Percentiles rank a stretch among this genome's conserved stretches.
phyloP scores from a whole-genome alignment of 2,113 vertebrate species.

The Herpailurus yagouaroundi region DNA sequence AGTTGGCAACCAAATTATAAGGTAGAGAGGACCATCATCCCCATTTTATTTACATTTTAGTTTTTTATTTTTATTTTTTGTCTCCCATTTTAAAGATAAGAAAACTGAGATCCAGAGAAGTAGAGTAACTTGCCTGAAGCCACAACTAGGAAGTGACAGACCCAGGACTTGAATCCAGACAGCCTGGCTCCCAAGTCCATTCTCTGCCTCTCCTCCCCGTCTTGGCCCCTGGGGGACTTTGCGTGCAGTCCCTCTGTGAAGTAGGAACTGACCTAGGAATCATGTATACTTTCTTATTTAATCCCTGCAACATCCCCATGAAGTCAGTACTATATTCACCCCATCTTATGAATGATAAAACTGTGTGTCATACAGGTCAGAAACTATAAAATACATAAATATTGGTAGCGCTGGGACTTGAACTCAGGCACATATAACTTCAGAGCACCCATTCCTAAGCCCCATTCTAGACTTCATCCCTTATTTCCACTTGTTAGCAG shows the following conservation, averaged over 20 bases:
- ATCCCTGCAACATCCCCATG: background rate
- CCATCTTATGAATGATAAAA: background rate
- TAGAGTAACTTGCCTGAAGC: background rate
- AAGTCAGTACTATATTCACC: background rate
- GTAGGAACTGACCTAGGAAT: background rate
- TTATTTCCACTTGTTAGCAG: background rate
- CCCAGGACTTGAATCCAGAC: background rate
- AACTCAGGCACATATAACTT: background rate
- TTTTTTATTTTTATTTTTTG: background rate
- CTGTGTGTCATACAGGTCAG: background rate
- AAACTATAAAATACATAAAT: constrained; percentile 11
- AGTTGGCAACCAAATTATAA: background rate
- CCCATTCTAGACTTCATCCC: background rate
- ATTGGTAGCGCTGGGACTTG: background rate
- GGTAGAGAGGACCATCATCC: background rate
- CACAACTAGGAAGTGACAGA: background rate
- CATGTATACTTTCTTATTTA: background rate
- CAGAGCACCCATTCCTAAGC: background rate
- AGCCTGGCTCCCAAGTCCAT: background rate
- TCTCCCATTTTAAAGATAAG: background rate
- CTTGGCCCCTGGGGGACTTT: background rate
- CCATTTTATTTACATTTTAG: background rate
- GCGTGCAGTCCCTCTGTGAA: background rate
- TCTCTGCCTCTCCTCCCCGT: background rate
- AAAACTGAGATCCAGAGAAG: background rate